Percentiles rank a stretch among this genome's conserved stretches.
Evolutionary conservation across 2,113 vertebrate species (phyloP).

Genomic region (Mugil cephalus): DNA sequence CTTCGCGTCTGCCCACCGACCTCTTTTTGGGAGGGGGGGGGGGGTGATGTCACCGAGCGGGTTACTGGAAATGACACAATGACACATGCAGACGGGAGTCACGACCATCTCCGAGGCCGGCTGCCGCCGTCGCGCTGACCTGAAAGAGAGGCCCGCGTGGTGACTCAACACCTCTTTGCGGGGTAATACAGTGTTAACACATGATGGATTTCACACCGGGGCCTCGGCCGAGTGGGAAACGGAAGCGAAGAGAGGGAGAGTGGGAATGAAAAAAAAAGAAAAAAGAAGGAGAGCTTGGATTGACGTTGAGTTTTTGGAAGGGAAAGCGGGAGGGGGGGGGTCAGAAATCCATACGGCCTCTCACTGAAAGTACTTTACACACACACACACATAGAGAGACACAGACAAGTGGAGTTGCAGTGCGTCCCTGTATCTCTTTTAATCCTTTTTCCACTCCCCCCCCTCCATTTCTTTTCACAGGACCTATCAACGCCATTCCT

Average conservation of each 20-base stretch:
- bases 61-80: constrained; percentile 69
- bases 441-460: constrained; percentile 83
- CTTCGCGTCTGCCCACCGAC: constrained; percentile 6
- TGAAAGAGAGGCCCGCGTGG: constrained; percentile 17
- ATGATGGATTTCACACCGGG: constrained; percentile 58
- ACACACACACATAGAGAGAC: constrained; percentile 21
- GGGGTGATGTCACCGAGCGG: constrained; percentile 58
- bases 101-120: constrained; percentile 61
- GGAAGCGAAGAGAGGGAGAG: constrained; percentile 3
- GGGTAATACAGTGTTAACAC: constrained; percentile 60
- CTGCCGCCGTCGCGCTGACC: constrained; percentile 47
- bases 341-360: constrained; percentile 54
- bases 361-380: constrained; percentile 40
- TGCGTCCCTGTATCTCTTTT: constrained; percentile 75
- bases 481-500: constrained; percentile 84
- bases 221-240: constrained; percentile 6
- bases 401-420: constrained; percentile 53
- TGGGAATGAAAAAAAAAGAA: background rate
- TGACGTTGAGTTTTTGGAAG: background rate
- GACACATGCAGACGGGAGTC: constrained; percentile 61
- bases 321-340: background rate
- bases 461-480: constrained; percentile 78
- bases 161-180: constrained; percentile 70
- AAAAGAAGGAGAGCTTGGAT: constrained; percentile 1
- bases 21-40: constrained; percentile 3